Percentiles rank a stretch among this genome's conserved stretches.
Evolutionary conservation across 2,113 vertebrate species (phyloP).

Genomic region (Eulemur rufifrons): DNA sequence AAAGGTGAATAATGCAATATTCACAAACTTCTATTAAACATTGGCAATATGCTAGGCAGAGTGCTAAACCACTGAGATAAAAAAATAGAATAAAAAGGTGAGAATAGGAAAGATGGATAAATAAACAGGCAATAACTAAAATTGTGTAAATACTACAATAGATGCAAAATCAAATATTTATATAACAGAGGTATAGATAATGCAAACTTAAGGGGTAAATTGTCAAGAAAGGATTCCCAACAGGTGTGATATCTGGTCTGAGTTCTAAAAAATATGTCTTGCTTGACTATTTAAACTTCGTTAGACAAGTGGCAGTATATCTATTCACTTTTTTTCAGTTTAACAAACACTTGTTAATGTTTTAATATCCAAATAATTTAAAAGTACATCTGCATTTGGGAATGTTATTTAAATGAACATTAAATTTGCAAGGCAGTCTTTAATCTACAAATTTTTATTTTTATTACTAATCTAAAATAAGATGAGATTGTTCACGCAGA

Average conservation of each 20-base stretch:
- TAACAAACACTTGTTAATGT: background rate
- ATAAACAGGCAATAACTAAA: background rate
- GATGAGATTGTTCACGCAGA: background rate
- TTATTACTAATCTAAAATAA: conserved; percentile 10
- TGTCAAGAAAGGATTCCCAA: background rate
- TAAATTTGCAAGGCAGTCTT: background rate
- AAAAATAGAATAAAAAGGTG: background rate
- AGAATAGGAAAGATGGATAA: background rate
- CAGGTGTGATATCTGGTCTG: background rate
- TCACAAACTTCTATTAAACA: background rate
- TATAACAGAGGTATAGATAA: background rate
- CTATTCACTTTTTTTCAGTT: background rate
- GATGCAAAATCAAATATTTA: background rate
- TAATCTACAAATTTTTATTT: background rate
- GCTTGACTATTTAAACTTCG: background rate
- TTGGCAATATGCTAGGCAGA: background rate
- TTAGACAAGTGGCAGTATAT: background rate
- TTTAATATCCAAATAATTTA: conserved; percentile 14
- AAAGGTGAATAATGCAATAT: background rate
- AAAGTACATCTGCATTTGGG: background rate
- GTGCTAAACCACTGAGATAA: background rate
- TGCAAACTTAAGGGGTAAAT: background rate
- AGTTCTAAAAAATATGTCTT: background rate
- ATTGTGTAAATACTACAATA: background rate
- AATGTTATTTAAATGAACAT: background rate